Evolutionary conservation across 1,140 invertebrate genomes (phyloP).

Genomic region (Homalodisca vitripennis): DNA sequence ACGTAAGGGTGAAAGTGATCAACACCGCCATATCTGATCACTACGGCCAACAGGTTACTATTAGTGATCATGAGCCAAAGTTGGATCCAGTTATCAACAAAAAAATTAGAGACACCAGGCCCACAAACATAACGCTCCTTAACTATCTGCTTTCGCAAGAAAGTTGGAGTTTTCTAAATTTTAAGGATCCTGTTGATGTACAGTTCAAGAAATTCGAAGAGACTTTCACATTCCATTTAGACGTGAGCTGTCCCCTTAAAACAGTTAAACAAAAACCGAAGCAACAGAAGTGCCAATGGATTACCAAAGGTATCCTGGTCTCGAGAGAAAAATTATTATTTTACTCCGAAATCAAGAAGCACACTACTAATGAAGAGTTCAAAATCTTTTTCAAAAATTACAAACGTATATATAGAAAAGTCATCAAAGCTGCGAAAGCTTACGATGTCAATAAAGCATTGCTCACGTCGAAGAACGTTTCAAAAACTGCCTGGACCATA

Average conservation of each 20-base stretch:
- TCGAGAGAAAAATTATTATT: neutral
- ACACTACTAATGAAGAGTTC: neutral
- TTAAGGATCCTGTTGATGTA: neutral
- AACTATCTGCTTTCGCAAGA: neutral
- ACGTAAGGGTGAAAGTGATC: neutral
- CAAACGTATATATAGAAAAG: neutral
- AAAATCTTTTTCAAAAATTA: constrained; percentile 8
- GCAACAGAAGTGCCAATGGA: neutral
- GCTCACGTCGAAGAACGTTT: neutral
- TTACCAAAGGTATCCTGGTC: neutral
- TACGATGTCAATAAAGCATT: neutral
- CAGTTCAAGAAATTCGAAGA: neutral
- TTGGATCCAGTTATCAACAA: neutral
- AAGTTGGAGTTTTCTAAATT: neutral
- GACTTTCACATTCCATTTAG: neutral
- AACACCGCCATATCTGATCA: constrained; percentile 1
- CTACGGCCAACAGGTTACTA: neutral
- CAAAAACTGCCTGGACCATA: neutral
- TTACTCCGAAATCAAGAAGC: neutral
- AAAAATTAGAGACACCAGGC: neutral
- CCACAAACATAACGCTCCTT: neutral
- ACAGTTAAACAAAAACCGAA: neutral
- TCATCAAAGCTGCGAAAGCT: neutral
- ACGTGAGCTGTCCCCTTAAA: neutral
- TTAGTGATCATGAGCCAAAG: neutral